Percentiles rank a stretch among this genome's conserved stretches.
Conservation (phyloP, 2,113 vertebrate species). For the Montifringilla adamsi region DNA sequence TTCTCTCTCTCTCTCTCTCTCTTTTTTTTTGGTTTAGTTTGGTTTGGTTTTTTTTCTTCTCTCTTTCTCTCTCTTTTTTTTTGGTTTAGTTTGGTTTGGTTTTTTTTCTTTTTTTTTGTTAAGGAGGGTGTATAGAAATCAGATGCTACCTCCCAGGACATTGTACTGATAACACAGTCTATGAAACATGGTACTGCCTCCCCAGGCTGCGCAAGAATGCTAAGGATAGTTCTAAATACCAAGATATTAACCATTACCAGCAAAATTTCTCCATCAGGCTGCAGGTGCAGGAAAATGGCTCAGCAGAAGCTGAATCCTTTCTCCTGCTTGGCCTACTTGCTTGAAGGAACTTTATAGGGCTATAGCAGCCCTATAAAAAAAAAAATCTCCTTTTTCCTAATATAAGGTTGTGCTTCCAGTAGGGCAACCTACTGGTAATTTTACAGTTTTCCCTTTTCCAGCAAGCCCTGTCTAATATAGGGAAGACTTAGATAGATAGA, state of each 20-base stretch:
- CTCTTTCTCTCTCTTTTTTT: too few relatives aligned
- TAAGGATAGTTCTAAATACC: background rate
- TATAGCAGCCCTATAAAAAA: background rate
- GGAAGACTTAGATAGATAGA: conserved; percentile 5
- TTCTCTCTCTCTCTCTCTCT: accelerated
- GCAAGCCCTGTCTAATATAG: background rate
- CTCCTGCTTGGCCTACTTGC: background rate
- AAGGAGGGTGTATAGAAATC: background rate
- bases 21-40: background rate
- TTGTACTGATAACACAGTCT: background rate
- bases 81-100: too few relatives aligned
- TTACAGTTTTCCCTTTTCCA: conserved; percentile 1
- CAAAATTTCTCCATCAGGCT: background rate
- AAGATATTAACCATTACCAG: background rate
- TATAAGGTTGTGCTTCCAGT: background rate
- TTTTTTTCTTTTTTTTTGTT: too few relatives aligned
- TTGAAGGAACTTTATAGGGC: background rate
- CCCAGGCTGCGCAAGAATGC: background rate
- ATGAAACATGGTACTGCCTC: background rate
- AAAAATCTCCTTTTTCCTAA: background rate
- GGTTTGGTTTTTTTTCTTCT: background rate
- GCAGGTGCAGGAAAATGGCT: background rate
- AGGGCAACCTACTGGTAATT: background rate
- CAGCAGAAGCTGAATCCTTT: background rate
- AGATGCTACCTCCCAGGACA: background rate